phyloP scores from a whole-genome alignment of 2,113 vertebrate genomes.

The Colossoma macropomum region DNA sequence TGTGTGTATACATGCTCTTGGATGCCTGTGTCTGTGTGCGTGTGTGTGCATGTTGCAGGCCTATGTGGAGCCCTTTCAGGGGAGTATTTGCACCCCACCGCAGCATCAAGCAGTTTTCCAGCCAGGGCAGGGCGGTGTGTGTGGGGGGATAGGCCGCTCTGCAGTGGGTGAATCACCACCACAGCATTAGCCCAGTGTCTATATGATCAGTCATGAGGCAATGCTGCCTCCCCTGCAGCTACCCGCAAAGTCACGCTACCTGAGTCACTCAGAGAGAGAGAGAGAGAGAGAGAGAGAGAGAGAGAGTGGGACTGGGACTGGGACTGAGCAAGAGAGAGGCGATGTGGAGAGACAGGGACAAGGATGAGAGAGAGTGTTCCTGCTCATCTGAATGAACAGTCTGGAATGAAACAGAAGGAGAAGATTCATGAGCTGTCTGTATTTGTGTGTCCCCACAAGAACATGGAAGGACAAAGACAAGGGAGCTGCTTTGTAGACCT shows the following conservation, averaged over 20 bases:
- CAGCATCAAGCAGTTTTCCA: conserved; percentile 26
- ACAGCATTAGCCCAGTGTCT: conserved; percentile 35
- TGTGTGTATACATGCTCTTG: conserved; percentile 7
- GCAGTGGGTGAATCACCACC: conserved; percentile 46
- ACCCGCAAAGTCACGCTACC: conserved; percentile 5
- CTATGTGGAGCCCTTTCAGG: conserved; percentile 21
- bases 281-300: not conserved
- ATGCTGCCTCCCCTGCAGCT: not conserved
- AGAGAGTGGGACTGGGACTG: not conserved
- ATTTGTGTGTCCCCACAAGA: not conserved
- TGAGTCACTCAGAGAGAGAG: conserved; percentile 10
- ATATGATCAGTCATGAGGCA: conserved; percentile 30
- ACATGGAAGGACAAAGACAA: not conserved
- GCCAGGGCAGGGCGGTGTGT: conserved; percentile 9
- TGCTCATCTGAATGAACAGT: not conserved
- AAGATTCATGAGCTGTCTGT: conserved; percentile 3
- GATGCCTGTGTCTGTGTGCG: conserved; percentile 1
- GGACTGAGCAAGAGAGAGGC: not conserved
- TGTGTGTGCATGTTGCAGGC: conserved; percentile 28
- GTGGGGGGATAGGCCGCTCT: conserved; percentile 14
- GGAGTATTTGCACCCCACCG: conserved; percentile 35
- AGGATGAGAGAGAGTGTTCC: not conserved
- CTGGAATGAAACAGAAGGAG: not conserved
- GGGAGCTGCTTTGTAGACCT: no score
- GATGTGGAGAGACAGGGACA: not conserved